phyloP scores from a whole-genome alignment of 2,888 invertebrate genomes.

The Gerosis bhagava region DNA sequence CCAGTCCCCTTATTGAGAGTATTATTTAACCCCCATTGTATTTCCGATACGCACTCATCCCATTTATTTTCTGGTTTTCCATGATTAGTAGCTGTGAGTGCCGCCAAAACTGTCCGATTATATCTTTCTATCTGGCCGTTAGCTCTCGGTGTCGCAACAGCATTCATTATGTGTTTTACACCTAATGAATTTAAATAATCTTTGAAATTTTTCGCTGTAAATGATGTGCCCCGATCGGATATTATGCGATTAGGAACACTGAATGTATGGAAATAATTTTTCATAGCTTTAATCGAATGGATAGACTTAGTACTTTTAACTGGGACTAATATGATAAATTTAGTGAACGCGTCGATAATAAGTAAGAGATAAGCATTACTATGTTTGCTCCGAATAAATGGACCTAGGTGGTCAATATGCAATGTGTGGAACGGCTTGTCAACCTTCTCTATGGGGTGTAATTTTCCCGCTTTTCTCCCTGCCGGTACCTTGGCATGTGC shows the following conservation, averaged over 20 bases:
- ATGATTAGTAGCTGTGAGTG: constrained; percentile 4
- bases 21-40: constrained; percentile 15
- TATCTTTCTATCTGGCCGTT: constrained; percentile 16
- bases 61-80: constrained; percentile 9
- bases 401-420: constrained; percentile 18
- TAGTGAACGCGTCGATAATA: constrained; percentile 28
- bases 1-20: constrained; percentile 8
- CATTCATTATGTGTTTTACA: constrained; percentile 11
- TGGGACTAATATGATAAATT: constrained; percentile 19
- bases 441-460: constrained; percentile 7
- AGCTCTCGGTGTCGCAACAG: constrained; percentile 10
- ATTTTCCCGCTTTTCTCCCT: constrained; percentile 1
- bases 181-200: constrained; percentile 5
- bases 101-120: constrained; percentile 3
- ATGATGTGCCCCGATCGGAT: constrained; percentile 3
- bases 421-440: constrained; percentile 12
- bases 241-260: constrained; percentile 6
- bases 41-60: constrained; percentile 10
- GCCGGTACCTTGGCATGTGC: constrained; percentile 1
- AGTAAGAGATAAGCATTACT: constrained; percentile 19
- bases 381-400: constrained; percentile 17
- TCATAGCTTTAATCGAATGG: constrained; percentile 10
- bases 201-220: constrained; percentile 5
- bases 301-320: constrained; percentile 25
- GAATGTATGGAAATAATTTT: constrained; percentile 12